These are phyloP conservation scores for Coturnix japonica DNA, from an alignment of 2,113 vertebrate species.

Conservation along the genomic window DNA sequence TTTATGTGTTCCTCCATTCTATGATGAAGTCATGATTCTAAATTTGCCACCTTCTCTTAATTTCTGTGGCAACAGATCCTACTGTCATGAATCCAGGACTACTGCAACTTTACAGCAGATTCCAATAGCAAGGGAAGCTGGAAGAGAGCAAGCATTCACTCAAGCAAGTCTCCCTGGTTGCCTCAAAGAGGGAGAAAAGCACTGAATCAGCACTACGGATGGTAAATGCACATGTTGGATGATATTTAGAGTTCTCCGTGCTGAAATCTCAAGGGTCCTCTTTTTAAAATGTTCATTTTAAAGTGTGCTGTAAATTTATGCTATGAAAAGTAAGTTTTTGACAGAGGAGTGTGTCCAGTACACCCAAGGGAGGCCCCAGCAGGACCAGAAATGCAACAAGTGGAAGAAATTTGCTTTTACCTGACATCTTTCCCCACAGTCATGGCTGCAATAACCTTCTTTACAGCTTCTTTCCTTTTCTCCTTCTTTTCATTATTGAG, in stretches of 20 bases:
- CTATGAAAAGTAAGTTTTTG: neutral
- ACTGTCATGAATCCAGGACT: neutral
- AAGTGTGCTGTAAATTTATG: neutral
- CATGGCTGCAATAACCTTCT: slow-evolving; percentile 98
- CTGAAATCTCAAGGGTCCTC: neutral
- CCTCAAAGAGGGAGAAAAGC: neutral
- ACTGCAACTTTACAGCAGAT: neutral
- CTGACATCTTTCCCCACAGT: slow-evolving; percentile 98
- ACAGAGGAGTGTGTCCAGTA: rapidly evolving
- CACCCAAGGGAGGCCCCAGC: rapidly evolving
- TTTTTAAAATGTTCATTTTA: neutral
- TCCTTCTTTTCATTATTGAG: slow-evolving; percentile 99
- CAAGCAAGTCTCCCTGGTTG: neutral
- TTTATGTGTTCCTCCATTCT: neutral
- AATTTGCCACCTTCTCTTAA: slow-evolving; percentile 6
- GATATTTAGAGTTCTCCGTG: neutral
- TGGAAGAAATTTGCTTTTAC: slow-evolving; percentile 67
- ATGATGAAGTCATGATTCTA: slow-evolving; percentile 17
- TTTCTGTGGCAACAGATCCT: slow-evolving; percentile 35
- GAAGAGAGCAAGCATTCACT: neutral
- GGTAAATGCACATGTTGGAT: neutral
- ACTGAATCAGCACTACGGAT: rapidly evolving
- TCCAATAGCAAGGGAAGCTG: neutral
- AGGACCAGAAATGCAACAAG: neutral
- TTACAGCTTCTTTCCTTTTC: slow-evolving; percentile 97